Evolutionary conservation across 2,797 vertebrate species (phyloP).

Genomic region (Darevskia mixta): DNA sequence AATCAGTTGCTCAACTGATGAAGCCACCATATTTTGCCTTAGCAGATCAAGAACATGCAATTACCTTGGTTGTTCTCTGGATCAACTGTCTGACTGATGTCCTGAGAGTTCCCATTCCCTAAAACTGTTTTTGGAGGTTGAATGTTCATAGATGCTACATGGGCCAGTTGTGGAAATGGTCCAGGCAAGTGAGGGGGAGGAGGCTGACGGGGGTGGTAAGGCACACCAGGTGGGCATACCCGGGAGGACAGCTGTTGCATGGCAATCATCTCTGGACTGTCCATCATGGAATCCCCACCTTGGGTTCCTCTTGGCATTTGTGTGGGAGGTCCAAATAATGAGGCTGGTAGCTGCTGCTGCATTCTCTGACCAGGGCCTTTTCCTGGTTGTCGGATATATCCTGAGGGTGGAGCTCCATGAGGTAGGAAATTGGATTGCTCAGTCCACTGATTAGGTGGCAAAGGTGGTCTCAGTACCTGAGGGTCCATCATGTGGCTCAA

Average conservation of each 20-base stretch:
- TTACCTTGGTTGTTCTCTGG: conserved; percentile 75
- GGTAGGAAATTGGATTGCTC: conserved; percentile 84
- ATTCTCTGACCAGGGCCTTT: conserved; percentile 69
- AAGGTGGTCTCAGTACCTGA: conserved; percentile 82
- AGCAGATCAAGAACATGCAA: not conserved
- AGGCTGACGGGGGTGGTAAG: conserved; percentile 81
- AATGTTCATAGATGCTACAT: conserved; percentile 19
- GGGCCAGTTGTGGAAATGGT: conserved; percentile 77
- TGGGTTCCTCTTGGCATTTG: conserved; percentile 74
- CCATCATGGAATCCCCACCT: conserved; percentile 92
- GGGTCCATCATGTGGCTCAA: conserved; percentile 82
- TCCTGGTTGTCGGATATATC: conserved; percentile 79
- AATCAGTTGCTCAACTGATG: not conserved
- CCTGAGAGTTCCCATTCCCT: conserved; percentile 69
- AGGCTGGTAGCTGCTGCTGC: conserved; percentile 50
- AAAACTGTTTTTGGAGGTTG: conserved; percentile 58
- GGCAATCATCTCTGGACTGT: conserved; percentile 98
- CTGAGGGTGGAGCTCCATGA: conserved; percentile 79
- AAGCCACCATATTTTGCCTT: not conserved
- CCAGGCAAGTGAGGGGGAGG: conserved; percentile 66
- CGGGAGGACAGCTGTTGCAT: conserved; percentile 97
- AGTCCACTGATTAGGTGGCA: conserved; percentile 86
- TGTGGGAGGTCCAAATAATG: conserved; percentile 72
- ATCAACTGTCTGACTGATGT: conserved; percentile 63
- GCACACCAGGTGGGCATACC: conserved; percentile 85